Base-by-base conservation (phyloP, 1,140 invertebrate genomes). In the Neocloeon triangulifer region DNA sequence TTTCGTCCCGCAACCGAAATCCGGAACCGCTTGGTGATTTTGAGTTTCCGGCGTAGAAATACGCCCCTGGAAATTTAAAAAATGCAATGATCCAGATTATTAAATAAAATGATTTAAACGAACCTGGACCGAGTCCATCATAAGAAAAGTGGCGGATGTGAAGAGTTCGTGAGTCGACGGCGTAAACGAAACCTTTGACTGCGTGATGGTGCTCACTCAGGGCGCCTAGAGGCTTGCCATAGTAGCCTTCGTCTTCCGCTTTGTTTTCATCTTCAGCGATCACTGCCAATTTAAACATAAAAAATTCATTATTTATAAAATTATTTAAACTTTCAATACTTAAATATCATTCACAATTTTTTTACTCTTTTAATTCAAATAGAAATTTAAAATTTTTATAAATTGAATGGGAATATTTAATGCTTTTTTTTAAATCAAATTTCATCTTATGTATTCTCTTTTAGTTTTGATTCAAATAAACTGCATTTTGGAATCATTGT, bases 91-190 rank as follows among this genome's bases (percentile, higher is more conserved):
- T 25, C 6, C 8, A 8, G 8, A 8, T 23, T 8, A 8, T 23
- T 23, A 8, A 23, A 8, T 8, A 23, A 8, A 23, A n/a, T 23
- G 21, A n/a, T 23, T 8, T 23, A 12, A 9, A 53, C 51, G 55
- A 50, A 84, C 79, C 74, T 52, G 81, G 81, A 29, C 78, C 84
- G 50, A 77, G 68, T 35, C 84, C 82, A 44, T 89, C 82, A 45
- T 88, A 89, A 13, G 64, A 74, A 47, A 88, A 85, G 50, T 77
- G 73, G 49, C 80, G 74, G 40, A 91, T 66, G 56, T 79, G 79
- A 20, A 91, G 49, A 20, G 81, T 88, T 40, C 77, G 60, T 18
- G 73, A 71, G 52, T 89, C 81, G 0, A 86, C 79, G 1, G 79
- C 81, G 51, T 72, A 89, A 18, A 89, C 76, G 45, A 76, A 69